Percentiles rank a stretch among this genome's conserved stretches.
phyloP scores from a whole-genome alignment of 2,888 invertebrate genomes.

The Galerucella calmariensis region DNA sequence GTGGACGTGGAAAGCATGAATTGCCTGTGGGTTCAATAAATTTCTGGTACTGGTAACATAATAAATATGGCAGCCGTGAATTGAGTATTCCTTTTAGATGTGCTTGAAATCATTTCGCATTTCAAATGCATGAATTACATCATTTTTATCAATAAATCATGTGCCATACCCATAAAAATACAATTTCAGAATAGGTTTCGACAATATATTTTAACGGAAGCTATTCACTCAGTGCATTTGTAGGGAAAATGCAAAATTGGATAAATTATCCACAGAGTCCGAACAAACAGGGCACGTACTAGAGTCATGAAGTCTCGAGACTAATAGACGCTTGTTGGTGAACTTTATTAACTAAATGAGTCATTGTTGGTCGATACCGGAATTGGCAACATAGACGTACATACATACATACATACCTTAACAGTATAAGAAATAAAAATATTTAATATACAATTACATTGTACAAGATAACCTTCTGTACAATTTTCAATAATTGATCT shows the following conservation, averaged over 20 bases:
- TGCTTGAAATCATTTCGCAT: no score
- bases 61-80: no score
- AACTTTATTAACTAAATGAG: conserved; percentile 22
- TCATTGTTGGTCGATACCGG: conserved; percentile 14
- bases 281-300: conserved; percentile 22
- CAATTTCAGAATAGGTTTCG: background rate
- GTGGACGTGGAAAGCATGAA: no score
- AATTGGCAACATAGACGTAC: background rate
- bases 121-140: no score
- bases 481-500: no score
- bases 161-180: background rate
- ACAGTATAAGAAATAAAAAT: background rate
- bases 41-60: no score
- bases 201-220: background rate
- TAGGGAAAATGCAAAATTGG: background rate
- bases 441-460: no score
- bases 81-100: no score
- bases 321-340: conserved; percentile 16
- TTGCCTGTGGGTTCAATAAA: no score
- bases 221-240: background rate
- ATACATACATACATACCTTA: background rate
- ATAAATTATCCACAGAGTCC: background rate
- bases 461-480: no score
- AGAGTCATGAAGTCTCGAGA: conserved; percentile 18
- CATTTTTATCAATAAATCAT: background rate